Base-by-base conservation (phyloP, 2,888 invertebrate species). In the Chorisops tibialis region DNA sequence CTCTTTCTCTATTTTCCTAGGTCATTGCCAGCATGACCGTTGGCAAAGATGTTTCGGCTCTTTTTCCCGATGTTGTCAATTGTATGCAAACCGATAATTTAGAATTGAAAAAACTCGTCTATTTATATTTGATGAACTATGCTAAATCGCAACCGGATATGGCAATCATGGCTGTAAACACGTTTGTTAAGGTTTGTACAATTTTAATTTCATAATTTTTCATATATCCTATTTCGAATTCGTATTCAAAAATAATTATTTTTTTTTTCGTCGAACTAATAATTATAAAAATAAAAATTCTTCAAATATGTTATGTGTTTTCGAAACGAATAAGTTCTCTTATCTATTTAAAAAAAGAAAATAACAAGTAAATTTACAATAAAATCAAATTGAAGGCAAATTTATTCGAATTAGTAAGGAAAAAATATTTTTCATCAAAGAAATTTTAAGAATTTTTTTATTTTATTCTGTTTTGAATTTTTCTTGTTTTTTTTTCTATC, bases 21-120 rank as follows among this genome's bases (percentile, higher is more conserved):
- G 98, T 99, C 18, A 99, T 99, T 74, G 99, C 99, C 21, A 96
- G 96, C 65, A 99, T 99, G 99, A 99, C 99, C 5, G 99, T 99
- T 19, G 99, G 99, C 58, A 99, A 99, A 82, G 99, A 99, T 85
- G 99, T 99, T 1, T 93, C 93, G 0, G 96, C 98, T 1, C 81
- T 99, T 14, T 99, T 99, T 76, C 98, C 99, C 0, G 99, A 99
- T 77, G 99, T 99, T 1, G 97, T 99, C 24, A 99, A 99, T 80
- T 99, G 99, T 77, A 99, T 99, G 98, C 99, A 99, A 81, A 99
- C 99, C 0, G 99, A 99, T 76, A 99, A 99, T 79, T 81, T 99
- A 74, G 99, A 99, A 78, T 80, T 99, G 70, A 99, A 99, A 81
- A 99, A 99, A 74, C 82, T 99, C 52, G 99, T 99, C 1, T 99